Evolutionary conservation across 2,888 invertebrate genomes (phyloP), one percentile per base, ranked within the genome.

Genomic region (Nebria brevicollis): DNA sequence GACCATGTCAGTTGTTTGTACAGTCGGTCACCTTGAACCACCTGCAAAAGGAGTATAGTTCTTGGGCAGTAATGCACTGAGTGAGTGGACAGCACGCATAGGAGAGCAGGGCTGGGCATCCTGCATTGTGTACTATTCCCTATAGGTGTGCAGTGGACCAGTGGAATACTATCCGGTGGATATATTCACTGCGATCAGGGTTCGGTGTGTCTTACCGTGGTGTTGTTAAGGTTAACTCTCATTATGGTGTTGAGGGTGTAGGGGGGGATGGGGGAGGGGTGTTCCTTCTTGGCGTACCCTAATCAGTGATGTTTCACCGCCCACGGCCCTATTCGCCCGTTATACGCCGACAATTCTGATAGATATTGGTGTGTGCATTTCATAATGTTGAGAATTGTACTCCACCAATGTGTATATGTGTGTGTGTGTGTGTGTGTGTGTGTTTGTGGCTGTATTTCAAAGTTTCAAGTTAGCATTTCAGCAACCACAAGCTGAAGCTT

Each of bases 201-300:
- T 82, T 81, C 82, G 70, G 66, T 72, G 77, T 85, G 86, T 84
- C 65, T 84, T 70, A 81, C 83, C 86, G 83, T 77, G 82, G 83
- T 85, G 86, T 86, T 87, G 86, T 86, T 87, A 87, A 87, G 87
- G 87, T 87, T 87, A 88, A 86, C 87, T 87, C 86, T 87, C 87
- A 87, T 88, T 88, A 88, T 87, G 86, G 87, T 86, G 87, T 70
- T n/a, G 42, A 42, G n/a, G 42, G 73, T 1, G 43, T 72, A 64
- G 34, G 72, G 75, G 20, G 68, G 41, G 43, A 10, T 0, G 66
- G 84, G 34, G 41, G 26, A 8, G 15, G 5, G 34, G 1, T 42
- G 73, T 20, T n/a, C 42, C 41, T 43, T 26, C 34, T 15, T 73
- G 15, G 73, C n/a, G 84, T 85, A 85, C 83, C 83, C 85, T 85